Evolutionary conservation across 2,113 vertebrate species (phyloP).

Genomic region (Cricetomys ansorgei): DNA sequence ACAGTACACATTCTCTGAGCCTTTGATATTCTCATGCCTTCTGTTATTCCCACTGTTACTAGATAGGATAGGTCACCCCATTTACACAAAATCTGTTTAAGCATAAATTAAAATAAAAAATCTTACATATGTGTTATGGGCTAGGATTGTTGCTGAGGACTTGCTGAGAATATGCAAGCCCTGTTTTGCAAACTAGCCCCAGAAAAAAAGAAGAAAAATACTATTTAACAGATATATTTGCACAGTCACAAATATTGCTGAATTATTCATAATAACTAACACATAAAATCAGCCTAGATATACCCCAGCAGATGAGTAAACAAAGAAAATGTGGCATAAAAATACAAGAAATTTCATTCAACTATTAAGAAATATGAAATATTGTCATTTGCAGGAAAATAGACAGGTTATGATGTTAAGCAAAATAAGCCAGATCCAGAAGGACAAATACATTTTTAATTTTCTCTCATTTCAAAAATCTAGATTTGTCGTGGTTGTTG

Average conservation of each 20-base stretch:
- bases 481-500: neutral
- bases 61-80: neutral
- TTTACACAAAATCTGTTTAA: neutral
- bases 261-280: neutral
- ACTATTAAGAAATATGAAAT: neutral
- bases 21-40: neutral
- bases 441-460: neutral
- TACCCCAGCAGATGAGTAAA: neutral
- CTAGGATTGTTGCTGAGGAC: neutral
- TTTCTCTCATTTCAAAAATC: neutral
- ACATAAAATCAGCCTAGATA: neutral
- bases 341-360: neutral
- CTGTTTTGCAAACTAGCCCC: neutral
- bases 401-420: neutral
- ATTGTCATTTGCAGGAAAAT: neutral
- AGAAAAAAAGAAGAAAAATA: neutral
- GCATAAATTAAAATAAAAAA: neutral
- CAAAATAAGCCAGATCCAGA: neutral
- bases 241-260: neutral
- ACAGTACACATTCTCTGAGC: neutral
- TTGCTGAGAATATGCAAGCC: neutral
- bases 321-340: neutral
- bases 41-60: neutral
- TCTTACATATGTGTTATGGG: neutral
- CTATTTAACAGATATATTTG: neutral